phyloP scores from a whole-genome alignment of 1,140 invertebrate species.

The Eriocheir sinensis region DNA sequence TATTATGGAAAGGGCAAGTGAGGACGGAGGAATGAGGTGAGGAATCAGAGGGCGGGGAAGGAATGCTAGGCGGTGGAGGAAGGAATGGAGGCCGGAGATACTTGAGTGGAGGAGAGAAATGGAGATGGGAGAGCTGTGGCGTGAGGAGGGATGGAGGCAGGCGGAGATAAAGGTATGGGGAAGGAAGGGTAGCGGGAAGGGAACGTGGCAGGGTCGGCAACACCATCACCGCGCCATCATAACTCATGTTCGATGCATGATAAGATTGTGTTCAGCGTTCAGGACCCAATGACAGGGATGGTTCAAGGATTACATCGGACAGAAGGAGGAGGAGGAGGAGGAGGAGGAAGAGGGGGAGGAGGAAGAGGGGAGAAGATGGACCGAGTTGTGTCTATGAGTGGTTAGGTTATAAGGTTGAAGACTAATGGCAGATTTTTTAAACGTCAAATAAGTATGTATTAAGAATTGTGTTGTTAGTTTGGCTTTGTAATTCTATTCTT shows the following conservation, averaged over 20 bases:
- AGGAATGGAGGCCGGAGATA: background rate
- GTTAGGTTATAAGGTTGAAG: background rate
- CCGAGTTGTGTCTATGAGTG: background rate
- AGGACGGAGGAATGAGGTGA: background rate
- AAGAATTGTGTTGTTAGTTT: too few species aligned
- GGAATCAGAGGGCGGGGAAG: background rate
- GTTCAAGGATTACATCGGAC: background rate
- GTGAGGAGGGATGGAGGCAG: background rate
- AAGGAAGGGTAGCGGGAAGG: background rate
- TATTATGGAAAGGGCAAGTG: background rate
- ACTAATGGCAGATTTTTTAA: too few species aligned
- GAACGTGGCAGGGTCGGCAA: background rate
- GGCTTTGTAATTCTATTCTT: too few species aligned
- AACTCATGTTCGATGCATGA: too few species aligned
- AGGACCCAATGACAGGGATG: too few species aligned
- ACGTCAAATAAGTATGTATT: too few species aligned
- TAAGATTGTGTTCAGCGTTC: too few species aligned
- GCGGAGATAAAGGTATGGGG: background rate
- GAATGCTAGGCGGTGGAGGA: too few species aligned
- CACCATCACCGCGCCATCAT: background rate
- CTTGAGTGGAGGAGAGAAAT: background rate
- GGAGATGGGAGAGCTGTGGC: background rate
- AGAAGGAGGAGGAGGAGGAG: background rate
- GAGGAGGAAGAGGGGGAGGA: background rate
- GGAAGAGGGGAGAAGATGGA: background rate